Percentiles rank a stretch among this genome's conserved stretches.
Conservation (phyloP, 2,797 vertebrate genomes). For the Sebastes variabilis region DNA sequence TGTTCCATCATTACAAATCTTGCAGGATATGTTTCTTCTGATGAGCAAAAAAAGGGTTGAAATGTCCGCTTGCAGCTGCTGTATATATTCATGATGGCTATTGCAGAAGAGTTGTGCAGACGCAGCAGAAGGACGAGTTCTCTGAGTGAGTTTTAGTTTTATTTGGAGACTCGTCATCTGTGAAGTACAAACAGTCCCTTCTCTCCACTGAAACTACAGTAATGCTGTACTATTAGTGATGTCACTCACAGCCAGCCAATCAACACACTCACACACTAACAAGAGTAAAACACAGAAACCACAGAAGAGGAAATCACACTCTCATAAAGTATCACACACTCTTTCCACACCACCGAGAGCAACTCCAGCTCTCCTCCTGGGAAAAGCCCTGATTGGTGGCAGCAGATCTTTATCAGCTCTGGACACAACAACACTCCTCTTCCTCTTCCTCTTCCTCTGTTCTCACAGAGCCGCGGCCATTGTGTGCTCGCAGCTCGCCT, state of each 20-base stretch:
- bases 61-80: no score
- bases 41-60: no score
- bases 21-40: no score
- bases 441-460: slow-evolving; percentile 44
- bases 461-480: not conserved
- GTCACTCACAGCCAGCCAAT: not conserved
- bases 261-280: not conserved
- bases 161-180: not conserved
- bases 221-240: not conserved
- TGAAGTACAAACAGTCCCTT: not conserved
- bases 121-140: not conserved
- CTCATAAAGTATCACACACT: not conserved
- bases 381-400: slow-evolving; percentile 33
- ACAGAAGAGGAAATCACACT: no score
- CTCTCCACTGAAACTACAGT: not conserved
- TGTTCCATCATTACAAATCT: no score
- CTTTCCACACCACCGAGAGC: not conserved
- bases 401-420: slow-evolving; percentile 40
- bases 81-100: no score
- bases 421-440: slow-evolving; percentile 7
- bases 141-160: not conserved
- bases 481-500: not conserved
- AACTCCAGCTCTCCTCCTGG: not conserved
- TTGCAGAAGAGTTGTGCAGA: not conserved
- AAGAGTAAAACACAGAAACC: no score